phyloP scores from a whole-genome alignment of 2,113 vertebrate species.

The Ammodytes marinus region DNA sequence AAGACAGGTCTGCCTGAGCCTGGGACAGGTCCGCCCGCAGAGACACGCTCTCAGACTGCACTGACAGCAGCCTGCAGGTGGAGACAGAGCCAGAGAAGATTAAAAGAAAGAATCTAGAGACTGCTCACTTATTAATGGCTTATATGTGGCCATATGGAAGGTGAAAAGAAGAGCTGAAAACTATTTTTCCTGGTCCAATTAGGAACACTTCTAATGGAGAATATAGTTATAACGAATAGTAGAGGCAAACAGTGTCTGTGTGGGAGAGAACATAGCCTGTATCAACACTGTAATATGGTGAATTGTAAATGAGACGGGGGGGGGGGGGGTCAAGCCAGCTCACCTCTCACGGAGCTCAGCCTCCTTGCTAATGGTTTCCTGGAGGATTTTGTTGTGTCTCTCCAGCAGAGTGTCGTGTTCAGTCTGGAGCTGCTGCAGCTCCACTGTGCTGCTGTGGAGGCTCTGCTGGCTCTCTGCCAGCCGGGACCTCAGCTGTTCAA shows the following conservation, averaged over 20 bases:
- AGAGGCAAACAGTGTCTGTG: background rate
- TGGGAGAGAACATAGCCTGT: background rate
- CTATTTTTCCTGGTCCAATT: background rate
- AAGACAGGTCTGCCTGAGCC: slow-evolving; percentile 85
- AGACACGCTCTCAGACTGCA: slow-evolving; percentile 91
- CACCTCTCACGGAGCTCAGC: slow-evolving; percentile 96
- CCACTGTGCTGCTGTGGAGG: slow-evolving; percentile 85
- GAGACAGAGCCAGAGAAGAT: background rate
- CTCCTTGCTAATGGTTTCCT: slow-evolving; percentile 94
- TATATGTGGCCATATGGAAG: background rate
- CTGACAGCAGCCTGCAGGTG: slow-evolving; percentile 86
- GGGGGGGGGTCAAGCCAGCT: background rate
- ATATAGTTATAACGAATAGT: background rate
- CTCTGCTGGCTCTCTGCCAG: slow-evolving; percentile 91
- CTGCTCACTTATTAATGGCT: background rate
- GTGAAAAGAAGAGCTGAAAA: background rate
- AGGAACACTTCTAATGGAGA: background rate
- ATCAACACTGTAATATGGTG: background rate
- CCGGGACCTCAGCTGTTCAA: slow-evolving; percentile 91
- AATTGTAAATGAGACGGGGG: background rate
- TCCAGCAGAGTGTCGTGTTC: slow-evolving; percentile 95
- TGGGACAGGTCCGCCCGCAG: slow-evolving; percentile 91
- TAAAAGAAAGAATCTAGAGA: background rate
- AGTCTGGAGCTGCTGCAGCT: slow-evolving; percentile 91
- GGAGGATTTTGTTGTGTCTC: slow-evolving; percentile 96